phyloP scores from a whole-genome alignment of 92 coral and sea anemone species.

The Chrysogorgia sp. region DNA sequence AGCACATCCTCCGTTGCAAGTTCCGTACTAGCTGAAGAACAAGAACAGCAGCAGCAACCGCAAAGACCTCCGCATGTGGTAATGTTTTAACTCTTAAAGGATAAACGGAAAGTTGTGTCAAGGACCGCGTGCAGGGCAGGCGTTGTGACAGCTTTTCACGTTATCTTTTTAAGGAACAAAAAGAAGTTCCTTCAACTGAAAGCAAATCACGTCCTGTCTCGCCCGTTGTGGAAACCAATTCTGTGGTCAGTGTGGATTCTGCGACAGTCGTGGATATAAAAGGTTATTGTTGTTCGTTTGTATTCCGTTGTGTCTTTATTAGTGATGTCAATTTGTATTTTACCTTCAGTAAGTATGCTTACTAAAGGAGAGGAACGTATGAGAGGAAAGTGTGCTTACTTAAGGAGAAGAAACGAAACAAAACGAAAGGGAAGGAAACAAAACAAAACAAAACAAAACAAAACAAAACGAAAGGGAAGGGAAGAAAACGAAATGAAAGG shows the following conservation, averaged over 20 bases:
- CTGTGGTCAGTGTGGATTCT: not conserved
- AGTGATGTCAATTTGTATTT: no score
- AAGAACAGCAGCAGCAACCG: no score
- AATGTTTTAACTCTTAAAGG: slow-evolving; percentile 10
- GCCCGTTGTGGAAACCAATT: not conserved
- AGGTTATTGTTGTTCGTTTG: not conserved
- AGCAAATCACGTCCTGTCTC: slow-evolving; percentile 34
- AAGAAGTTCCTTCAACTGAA: slow-evolving; percentile 13
- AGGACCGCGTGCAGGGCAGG: not conserved
- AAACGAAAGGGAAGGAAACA: no score
- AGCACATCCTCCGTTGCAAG: slow-evolving; percentile 38
- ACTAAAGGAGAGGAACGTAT: no score
- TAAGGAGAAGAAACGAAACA: no score
- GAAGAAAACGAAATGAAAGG: no score
- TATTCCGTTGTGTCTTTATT: no score
- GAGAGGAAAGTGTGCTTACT: no score
- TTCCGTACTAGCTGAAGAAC: slow-evolving; percentile 1
- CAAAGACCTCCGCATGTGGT: no score
- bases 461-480: no score
- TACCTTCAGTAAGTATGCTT: no score
- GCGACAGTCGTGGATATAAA: slow-evolving; percentile 19
- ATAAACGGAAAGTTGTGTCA: slow-evolving; percentile 23
- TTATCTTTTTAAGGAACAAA: slow-evolving; percentile 41
- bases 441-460: no score
- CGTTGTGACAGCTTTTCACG: slow-evolving; percentile 37